Base-by-base conservation (phyloP, 1,140 invertebrate species). In the Plectrocnemia conspersa region DNA sequence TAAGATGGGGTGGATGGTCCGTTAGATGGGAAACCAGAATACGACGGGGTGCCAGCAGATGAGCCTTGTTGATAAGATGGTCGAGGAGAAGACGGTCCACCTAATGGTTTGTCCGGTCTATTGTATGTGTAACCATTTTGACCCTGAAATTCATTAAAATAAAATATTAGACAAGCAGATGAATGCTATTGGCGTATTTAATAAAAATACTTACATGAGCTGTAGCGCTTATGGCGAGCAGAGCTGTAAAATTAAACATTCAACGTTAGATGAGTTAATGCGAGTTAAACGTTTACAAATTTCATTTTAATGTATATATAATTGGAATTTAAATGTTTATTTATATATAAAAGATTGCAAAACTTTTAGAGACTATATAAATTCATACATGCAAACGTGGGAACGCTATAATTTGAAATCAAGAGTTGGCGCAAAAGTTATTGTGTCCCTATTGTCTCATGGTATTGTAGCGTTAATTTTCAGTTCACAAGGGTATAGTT, bases 81-180 rank as follows among this genome's bases (percentile, higher is more conserved):
- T 16, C 59, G 27, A 24, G 59, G 38, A 36, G 59, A 54, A 9
- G 58, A 56, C 16, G 59, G 29, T 4, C 45, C 50, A 42, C 44
- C 54, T 48, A 61, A 33, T 21, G 59, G 59, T 54, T 52, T 61
- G 11, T 56, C 50, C 16, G 59, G 59, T 10, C 54, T 55, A 33
- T 61, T 44, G 23, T 61, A 61, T 9, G 35, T 50, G 46, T 61
- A 61, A 23, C 59, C 59, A 45, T 54, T 61, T 44, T 61, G 59
- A 9, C 32, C 50, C 59, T 61, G 27, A 19, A 22, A 47, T 21
- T 16, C 11, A 27, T 27, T 27, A 23, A 27, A 27, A 27, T 40
- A 27, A 13, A 35, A 45, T 27, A 45, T 45, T 25, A 2, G 13
- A 24, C 13, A 4, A 3, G 16, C 18, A 45, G n/a, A n/a, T n/a